A percentile compares a stretch with the other conserved stretches of the same genome.
Conservation (phyloP, 2,113 vertebrate species). For the Gasterosteus nipponicus region DNA sequence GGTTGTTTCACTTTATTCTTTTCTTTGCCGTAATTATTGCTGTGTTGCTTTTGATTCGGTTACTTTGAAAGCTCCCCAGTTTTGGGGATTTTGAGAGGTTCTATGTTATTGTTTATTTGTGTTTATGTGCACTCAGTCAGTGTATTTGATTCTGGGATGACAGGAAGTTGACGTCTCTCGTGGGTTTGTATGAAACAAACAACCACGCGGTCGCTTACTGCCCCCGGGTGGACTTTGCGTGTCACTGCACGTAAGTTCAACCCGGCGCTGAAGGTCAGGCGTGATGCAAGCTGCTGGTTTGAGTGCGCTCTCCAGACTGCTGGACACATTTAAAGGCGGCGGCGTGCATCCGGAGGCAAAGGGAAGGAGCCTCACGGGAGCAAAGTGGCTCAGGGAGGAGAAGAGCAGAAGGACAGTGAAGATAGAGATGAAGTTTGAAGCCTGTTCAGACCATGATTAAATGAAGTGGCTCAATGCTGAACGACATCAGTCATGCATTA, state of each 20-base stretch:
- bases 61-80: conserved; percentile 41
- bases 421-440: not conserved
- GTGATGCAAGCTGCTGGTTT: conserved; percentile 15
- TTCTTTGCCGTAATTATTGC: conserved; percentile 65
- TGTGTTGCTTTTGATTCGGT: conserved; percentile 61
- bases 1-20: conserved; percentile 44
- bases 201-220: conserved; percentile 55
- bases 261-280: conserved; percentile 4
- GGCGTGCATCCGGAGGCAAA: conserved; percentile 5
- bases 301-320: conserved; percentile 22
- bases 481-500: not conserved
- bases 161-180: conserved; percentile 74
- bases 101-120: conserved; percentile 26
- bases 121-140: conserved; percentile 21
- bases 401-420: not conserved
- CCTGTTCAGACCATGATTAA: conserved; percentile 66
- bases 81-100: conserved; percentile 40
- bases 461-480: conserved; percentile 28
- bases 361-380: not conserved
- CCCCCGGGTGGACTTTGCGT: conserved; percentile 61
- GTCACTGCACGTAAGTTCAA: conserved; percentile 20
- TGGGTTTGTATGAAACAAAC: conserved; percentile 29
- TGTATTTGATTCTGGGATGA: conserved; percentile 67
- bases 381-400: not conserved
- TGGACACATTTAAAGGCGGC: conserved; percentile 11